These are phyloP conservation scores for Tachystola acroxantha DNA, from an alignment of 2,888 invertebrate genomes.

Conservation along the genomic window DNA sequence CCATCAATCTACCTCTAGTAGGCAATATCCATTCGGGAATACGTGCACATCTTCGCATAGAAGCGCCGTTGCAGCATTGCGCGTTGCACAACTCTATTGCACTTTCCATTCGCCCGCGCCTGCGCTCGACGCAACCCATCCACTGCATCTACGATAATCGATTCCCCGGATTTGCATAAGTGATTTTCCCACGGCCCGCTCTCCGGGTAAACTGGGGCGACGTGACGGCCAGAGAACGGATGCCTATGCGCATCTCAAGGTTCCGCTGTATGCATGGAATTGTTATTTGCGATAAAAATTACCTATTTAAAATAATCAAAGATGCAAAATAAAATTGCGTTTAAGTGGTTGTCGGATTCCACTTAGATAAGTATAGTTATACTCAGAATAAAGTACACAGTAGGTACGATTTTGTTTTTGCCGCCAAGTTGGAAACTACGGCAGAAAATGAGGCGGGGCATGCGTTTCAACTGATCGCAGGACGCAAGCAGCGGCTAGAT, in stretches of 20 bases:
- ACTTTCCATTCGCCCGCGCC: slow-evolving; percentile 58
- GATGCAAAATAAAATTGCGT: no score
- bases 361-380: no score
- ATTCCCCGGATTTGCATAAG: slow-evolving; percentile 69
- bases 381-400: no score
- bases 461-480: no score
- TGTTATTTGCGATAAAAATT: no score
- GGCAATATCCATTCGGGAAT: slow-evolving; percentile 3
- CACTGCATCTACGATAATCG: slow-evolving; percentile 55
- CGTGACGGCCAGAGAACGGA: slow-evolving; percentile 61
- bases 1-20: no score
- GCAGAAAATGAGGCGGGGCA: no score
- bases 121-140: slow-evolving; percentile 29
- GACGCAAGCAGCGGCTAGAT: no score
- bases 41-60: slow-evolving; percentile 4
- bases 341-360: no score
- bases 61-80: slow-evolving; percentile 22
- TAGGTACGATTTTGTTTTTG: no score
- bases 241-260: slow-evolving; percentile 49
- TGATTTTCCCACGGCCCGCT: slow-evolving; percentile 69
- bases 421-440: no score
- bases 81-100: slow-evolving; percentile 55
- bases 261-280: slow-evolving; percentile 26
- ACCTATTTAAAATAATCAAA: no score
- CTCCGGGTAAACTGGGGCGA: slow-evolving; percentile 53